These are phyloP conservation scores for Girardia tigrina DNA, from an alignment of 2,888 invertebrate genomes.

Conservation along the genomic window DNA sequence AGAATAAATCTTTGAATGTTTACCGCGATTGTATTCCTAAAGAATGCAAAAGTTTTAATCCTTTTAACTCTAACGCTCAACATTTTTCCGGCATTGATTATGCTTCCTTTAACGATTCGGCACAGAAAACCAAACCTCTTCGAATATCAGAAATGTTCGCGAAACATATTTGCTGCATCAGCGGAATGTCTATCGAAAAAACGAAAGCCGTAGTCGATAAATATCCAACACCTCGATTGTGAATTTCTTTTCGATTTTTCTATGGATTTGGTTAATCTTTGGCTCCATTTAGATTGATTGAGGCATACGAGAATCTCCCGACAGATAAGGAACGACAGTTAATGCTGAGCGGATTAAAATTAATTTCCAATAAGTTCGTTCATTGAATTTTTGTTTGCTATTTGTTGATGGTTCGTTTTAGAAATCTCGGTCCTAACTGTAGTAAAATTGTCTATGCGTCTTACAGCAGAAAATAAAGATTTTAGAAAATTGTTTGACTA, in stretches of 20 bases:
- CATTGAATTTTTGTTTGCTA: too few relatives aligned
- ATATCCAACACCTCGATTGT: not conserved
- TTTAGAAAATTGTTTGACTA: too few relatives aligned
- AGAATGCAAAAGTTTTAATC: not conserved
- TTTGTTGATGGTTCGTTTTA: too few relatives aligned
- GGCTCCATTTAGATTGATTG: not conserved
- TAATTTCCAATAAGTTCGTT: not conserved
- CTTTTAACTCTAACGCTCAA: not conserved
- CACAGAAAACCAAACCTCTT: constrained; percentile 24
- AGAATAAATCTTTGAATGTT: not conserved
- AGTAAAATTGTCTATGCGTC: too few relatives aligned
- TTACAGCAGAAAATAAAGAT: too few relatives aligned
- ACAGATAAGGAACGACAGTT: not conserved
- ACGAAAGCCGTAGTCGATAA: constrained; percentile 16
- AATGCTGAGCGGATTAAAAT: not conserved
- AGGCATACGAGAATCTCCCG: not conserved
- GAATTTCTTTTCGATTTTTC: not conserved
- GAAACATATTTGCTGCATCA: constrained; percentile 30
- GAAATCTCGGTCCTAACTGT: too few relatives aligned
- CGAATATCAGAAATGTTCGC: constrained; percentile 31
- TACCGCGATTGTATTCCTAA: not conserved
- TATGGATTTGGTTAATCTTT: not conserved
- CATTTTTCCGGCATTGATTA: not conserved
- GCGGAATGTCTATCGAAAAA: constrained; percentile 29
- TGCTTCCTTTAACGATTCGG: not conserved